Evolutionary conservation across 2,888 invertebrate species (phyloP).

Genomic region (Heliconius ismenius): DNA sequence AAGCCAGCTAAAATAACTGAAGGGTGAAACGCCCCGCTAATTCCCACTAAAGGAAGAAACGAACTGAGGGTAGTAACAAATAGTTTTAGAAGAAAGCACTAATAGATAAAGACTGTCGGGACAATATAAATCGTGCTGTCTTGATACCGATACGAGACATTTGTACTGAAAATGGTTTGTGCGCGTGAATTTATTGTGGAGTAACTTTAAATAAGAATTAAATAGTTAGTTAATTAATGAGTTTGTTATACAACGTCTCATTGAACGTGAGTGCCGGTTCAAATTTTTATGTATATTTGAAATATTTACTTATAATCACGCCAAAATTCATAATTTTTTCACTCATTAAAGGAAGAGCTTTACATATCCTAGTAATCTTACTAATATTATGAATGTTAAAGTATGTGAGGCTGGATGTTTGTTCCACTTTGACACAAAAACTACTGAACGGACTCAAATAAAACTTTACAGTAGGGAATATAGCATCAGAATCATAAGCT

Average conservation of each 20-base stretch:
- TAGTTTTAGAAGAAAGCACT: constrained; percentile 57
- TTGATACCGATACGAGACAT: constrained; percentile 36
- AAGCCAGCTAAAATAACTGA: constrained; percentile 48
- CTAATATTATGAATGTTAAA: neutral
- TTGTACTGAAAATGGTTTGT: constrained; percentile 33
- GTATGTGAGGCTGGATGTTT: neutral
- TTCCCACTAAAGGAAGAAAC: constrained; percentile 54
- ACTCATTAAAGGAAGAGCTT: too few relatives aligned
- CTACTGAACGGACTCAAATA: neutral
- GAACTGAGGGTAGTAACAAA: constrained; percentile 58
- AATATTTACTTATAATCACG: too few relatives aligned
- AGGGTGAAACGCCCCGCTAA: constrained; percentile 53
- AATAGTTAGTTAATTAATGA: too few relatives aligned
- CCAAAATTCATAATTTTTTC: too few relatives aligned
- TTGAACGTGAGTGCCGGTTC: neutral
- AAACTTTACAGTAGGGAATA: too few relatives aligned
- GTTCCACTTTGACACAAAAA: neutral
- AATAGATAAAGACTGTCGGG: constrained; percentile 58
- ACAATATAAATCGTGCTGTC: constrained; percentile 46
- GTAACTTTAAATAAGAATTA: neutral
- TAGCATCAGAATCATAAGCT: too few relatives aligned
- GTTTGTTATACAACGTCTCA: too few relatives aligned
- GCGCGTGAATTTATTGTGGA: constrained; percentile 9
- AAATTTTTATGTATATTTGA: neutral
- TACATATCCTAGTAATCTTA: neutral